These are phyloP conservation scores for Mus caroli DNA, from an alignment of 2,797 vertebrate species.

Conservation along the genomic window DNA sequence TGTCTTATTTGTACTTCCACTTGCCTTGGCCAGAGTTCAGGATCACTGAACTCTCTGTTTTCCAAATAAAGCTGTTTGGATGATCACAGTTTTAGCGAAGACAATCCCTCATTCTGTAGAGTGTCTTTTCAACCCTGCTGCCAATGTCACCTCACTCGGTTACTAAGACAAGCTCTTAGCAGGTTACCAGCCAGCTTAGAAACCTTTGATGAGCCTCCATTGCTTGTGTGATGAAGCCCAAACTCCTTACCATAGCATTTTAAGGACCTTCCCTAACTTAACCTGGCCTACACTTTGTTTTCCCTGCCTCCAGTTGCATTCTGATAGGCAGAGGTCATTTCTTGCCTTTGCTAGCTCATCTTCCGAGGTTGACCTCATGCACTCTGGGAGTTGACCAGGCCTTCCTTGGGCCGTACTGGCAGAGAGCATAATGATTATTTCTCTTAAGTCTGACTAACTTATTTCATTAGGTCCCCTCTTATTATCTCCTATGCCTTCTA, in stretches of 20 bases:
- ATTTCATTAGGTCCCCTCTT: neutral
- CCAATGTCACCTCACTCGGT: constrained; percentile 58
- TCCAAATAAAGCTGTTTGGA: constrained; percentile 64
- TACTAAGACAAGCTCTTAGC: constrained; percentile 74
- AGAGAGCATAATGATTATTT: no score
- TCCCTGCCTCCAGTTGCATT: no score
- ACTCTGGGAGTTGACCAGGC: neutral
- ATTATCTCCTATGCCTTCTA: neutral
- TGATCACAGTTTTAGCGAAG: constrained; percentile 49
- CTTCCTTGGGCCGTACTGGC: neutral
- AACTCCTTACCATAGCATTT: neutral
- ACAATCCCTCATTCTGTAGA: constrained; percentile 62
- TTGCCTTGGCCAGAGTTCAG: constrained; percentile 46
- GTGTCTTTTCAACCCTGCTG: constrained; percentile 58
- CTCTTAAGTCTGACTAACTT: neutral
- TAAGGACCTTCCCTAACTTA: constrained; percentile 27
- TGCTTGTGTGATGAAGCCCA: constrained; percentile 4
- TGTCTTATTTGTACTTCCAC: neutral
- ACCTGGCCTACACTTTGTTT: neutral
- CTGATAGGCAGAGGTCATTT: neutral
- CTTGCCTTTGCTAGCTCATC: neutral
- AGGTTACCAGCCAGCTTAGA: constrained; percentile 59
- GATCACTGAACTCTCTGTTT: constrained; percentile 22
- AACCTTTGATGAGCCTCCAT: constrained; percentile 69
- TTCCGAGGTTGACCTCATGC: neutral